Evolutionary conservation across 2,113 vertebrate genomes (phyloP).

Genomic region (Psilopsiagon aymara): DNA sequence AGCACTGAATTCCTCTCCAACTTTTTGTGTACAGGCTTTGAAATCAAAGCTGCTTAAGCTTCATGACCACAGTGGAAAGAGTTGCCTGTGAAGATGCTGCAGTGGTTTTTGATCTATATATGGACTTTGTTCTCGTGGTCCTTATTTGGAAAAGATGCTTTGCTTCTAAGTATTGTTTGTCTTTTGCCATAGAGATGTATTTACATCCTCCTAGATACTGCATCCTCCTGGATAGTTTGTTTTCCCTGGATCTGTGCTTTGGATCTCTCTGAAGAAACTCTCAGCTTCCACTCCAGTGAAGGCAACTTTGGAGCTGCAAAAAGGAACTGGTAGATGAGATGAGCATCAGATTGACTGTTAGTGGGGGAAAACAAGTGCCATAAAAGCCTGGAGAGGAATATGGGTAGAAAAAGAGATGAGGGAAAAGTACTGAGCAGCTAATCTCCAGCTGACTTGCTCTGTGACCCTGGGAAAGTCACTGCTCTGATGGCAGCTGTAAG

Average conservation of each 20-base stretch:
- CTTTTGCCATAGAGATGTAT: neutral
- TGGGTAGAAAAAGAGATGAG: neutral
- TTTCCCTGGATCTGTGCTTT: neutral
- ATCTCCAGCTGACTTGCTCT: neutral
- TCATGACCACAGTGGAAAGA: neutral
- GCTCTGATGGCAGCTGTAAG: neutral
- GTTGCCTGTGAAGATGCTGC: constrained; percentile 14
- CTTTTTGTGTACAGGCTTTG: constrained; percentile 17
- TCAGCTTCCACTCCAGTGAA: neutral
- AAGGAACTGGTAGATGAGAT: neutral
- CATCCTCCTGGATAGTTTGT: neutral
- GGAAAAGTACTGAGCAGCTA: neutral
- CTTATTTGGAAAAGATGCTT: neutral
- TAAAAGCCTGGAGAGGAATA: neutral
- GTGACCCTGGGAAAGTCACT: neutral
- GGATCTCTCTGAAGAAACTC: neutral
- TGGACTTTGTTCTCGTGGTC: neutral
- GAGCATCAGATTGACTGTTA: neutral
- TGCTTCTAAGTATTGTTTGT: constrained; percentile 8
- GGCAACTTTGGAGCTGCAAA: neutral
- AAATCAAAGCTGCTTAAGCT: constrained; percentile 22
- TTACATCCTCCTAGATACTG: neutral
- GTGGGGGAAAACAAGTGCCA: neutral
- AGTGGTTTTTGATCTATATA: constrained; percentile 16
- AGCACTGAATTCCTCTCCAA: neutral